Conservation (phyloP, 1,140 invertebrate genomes). For the Oedothorax gibbosus region DNA sequence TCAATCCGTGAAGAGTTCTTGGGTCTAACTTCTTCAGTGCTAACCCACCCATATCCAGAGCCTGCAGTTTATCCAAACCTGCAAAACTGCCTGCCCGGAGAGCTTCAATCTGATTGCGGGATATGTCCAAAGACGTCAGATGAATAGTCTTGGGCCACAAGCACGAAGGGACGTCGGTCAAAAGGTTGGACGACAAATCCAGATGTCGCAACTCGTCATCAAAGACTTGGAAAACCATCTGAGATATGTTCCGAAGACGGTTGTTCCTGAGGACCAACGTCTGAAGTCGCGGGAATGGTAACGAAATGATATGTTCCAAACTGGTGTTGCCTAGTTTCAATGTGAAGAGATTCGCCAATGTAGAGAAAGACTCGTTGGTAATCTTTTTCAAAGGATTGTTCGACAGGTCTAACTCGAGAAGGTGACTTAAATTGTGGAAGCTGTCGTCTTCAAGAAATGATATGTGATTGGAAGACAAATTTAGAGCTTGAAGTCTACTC, state of each 20-base stretch:
- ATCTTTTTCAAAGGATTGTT: slow-evolving; percentile 76
- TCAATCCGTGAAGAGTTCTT: slow-evolving; percentile 60
- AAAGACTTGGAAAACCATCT: slow-evolving; percentile 9
- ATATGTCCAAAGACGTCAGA: slow-evolving; percentile 46
- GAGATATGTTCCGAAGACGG: slow-evolving; percentile 49
- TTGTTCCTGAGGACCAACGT: slow-evolving; percentile 52
- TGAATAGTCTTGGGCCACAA: slow-evolving; percentile 53
- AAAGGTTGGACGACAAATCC: slow-evolving; percentile 58
- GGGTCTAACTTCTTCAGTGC: slow-evolving; percentile 57
- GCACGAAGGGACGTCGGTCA: slow-evolving; percentile 57
- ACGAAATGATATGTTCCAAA: background rate
- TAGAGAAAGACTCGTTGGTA: background rate
- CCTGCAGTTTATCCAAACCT: slow-evolving; percentile 54
- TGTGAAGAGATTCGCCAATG: background rate
- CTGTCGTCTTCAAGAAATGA: slow-evolving; percentile 76
- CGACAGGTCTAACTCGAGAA: slow-evolving; percentile 82
- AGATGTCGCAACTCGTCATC: slow-evolving; percentile 41
- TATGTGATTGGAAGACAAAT: slow-evolving; percentile 74
- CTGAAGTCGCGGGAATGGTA: slow-evolving; percentile 43
- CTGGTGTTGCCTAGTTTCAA: slow-evolving; percentile 31
- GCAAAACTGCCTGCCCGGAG: slow-evolving; percentile 58
- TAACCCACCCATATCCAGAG: slow-evolving; percentile 62
- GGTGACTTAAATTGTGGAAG: slow-evolving; percentile 79
- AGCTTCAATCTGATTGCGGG: slow-evolving; percentile 62
- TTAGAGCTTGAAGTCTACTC: slow-evolving; percentile 37